phyloP scores from a whole-genome alignment of 2,797 vertebrate genomes.

The Poeciliopsis turneri region DNA sequence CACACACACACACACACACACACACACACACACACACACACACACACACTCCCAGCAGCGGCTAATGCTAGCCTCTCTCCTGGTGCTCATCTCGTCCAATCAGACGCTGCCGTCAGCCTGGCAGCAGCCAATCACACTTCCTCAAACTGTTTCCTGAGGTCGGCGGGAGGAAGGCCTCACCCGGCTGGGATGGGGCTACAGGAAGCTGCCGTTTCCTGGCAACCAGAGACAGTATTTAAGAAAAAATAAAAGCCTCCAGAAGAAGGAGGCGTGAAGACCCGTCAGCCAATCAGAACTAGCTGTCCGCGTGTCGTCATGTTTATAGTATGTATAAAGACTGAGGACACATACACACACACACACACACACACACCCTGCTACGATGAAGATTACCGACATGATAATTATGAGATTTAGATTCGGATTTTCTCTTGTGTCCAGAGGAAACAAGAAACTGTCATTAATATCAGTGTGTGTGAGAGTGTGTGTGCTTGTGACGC shows the following conservation, averaged over 20 bases:
- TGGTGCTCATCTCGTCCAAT: conserved; percentile 60
- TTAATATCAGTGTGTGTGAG: conserved; percentile 39
- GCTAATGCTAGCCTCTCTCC: conserved; percentile 60
- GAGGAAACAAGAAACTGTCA: conserved; percentile 54
- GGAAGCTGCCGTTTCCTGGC: conserved; percentile 53
- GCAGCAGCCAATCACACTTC: conserved; percentile 20
- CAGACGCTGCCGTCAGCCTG: conserved; percentile 29
- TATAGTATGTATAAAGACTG: conserved; percentile 72
- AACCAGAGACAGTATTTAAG: conserved; percentile 43
- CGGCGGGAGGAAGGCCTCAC: conserved; percentile 25
- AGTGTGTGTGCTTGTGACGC: conserved; percentile 31
- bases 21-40: conserved; percentile 12
- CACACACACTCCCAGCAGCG: conserved; percentile 45
- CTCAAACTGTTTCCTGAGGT: conserved; percentile 42
- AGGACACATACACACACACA: conserved; percentile 42
- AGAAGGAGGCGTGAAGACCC: conserved; percentile 26
- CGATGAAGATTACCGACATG: conserved; percentile 46
- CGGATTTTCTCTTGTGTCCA: conserved; percentile 73
- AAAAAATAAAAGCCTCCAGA: conserved; percentile 27
- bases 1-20: conserved; percentile 22
- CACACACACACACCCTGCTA: conserved; percentile 34
- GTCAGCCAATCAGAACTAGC: conserved; percentile 60
- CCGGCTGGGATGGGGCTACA: conserved; percentile 15
- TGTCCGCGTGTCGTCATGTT: conserved; percentile 45
- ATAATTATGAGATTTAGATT: conserved; percentile 66